A percentile compares a stretch with the other conserved stretches of the same genome.
Evolutionary conservation across 1,140 invertebrate species (phyloP).

Genomic region (Lithobius niger): DNA sequence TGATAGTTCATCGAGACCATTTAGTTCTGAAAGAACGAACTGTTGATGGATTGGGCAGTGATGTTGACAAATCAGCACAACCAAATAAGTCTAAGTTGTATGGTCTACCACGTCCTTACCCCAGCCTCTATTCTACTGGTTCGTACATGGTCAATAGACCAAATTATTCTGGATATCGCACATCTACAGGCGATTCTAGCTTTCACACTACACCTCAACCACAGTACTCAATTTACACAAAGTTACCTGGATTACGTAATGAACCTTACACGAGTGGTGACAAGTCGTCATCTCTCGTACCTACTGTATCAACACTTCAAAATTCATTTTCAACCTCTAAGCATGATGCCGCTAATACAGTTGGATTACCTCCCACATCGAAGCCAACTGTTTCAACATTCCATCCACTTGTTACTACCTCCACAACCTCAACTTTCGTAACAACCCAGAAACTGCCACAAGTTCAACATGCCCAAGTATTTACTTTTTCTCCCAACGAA

Average conservation of each 20-base stretch:
- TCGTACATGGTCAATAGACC: conserved; percentile 60
- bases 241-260: conserved; percentile 25
- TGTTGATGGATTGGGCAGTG: conserved; percentile 1
- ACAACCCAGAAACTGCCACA: too few species aligned
- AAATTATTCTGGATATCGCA: conserved; percentile 43
- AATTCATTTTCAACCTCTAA: too few species aligned
- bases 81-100: too few species aligned
- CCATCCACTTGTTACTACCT: too few species aligned
- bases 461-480: too few species aligned
- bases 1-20: conserved; percentile 66
- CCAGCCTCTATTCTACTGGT: conserved; percentile 39
- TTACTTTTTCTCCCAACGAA: too few species aligned
- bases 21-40: conserved; percentile 26
- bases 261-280: conserved; percentile 17
- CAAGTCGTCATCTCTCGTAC: too few species aligned
- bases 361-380: too few species aligned
- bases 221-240: conserved; percentile 21
- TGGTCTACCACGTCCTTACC: conserved; percentile 40
- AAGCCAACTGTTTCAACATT: too few species aligned
- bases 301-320: too few species aligned
- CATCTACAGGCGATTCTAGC: conserved; percentile 14
- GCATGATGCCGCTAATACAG: too few species aligned
- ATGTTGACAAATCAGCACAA: conserved; percentile 7
- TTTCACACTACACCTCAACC: conserved; percentile 12
- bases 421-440: too few species aligned